Conservation (phyloP, 2,797 vertebrate species). For the Semotilus atromaculatus region DNA sequence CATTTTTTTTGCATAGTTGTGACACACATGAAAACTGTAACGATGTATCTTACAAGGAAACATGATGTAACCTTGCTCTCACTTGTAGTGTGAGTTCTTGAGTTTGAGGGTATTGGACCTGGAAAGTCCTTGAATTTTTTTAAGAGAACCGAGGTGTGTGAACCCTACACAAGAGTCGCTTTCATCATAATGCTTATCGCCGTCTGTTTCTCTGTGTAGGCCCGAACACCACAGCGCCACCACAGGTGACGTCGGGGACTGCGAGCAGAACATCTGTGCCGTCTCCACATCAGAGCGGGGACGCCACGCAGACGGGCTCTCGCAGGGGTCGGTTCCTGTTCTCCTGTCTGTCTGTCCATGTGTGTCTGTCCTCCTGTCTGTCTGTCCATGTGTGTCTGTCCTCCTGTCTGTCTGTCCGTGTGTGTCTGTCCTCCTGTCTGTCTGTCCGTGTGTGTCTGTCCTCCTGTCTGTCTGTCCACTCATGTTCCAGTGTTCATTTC, state of each 20-base stretch:
- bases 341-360: background rate
- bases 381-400: no score
- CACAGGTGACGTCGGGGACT: slow-evolving; percentile 25
- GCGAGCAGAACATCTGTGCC: background rate
- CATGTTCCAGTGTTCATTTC: no score
- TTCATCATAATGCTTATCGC: background rate
- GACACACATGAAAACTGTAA: no score
- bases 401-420: background rate
- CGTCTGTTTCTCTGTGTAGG: background rate
- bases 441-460: no score
- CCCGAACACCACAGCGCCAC: background rate
- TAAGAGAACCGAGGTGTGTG: no score
- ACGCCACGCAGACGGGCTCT: background rate
- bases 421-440: background rate
- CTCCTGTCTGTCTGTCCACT: background rate
- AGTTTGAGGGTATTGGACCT: no score
- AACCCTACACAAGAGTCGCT: no score
- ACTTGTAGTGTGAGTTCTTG: no score
- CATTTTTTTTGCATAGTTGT: no score
- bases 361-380: background rate
- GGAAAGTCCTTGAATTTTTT: no score
- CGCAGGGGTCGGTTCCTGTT: background rate
- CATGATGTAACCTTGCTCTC: no score
- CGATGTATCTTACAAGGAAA: no score
- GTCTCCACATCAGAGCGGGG: background rate